Percentiles rank a stretch among this genome's conserved stretches.
Evolutionary conservation across 2,888 invertebrate genomes (phyloP).

Genomic region (Athalia rosae): DNA sequence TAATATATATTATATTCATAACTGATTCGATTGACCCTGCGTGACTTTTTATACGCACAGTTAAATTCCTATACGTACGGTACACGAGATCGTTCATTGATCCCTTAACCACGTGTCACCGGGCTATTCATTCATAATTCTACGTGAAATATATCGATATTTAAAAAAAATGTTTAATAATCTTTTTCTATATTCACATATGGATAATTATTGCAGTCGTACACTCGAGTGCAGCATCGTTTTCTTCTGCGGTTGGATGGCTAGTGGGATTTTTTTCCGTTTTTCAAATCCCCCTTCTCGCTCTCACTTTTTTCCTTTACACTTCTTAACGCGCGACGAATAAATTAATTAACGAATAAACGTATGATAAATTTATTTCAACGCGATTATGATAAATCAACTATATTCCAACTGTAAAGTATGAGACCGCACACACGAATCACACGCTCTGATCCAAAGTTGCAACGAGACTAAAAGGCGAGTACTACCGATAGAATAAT

Average conservation of each 20-base stretch:
- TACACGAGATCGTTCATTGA: constrained; percentile 44
- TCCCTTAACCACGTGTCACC: not conserved
- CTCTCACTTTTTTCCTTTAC: too few species aligned
- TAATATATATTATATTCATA: not conserved
- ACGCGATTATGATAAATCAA: not conserved
- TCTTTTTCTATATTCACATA: too few species aligned
- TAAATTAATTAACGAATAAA: too few species aligned
- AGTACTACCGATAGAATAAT: constrained; percentile 7
- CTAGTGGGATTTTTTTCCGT: too few species aligned
- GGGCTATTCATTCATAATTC: constrained; percentile 2
- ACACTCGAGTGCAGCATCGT: too few species aligned
- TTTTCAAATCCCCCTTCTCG: too few species aligned
- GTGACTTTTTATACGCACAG: not conserved
- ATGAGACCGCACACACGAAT: not conserved
- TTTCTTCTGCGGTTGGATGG: too few species aligned
- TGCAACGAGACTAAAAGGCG: constrained; percentile 5
- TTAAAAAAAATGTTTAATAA: too few species aligned
- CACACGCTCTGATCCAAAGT: constrained; percentile 9
- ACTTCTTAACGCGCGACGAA: too few species aligned
- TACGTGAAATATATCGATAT: not conserved
- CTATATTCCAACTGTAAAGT: not conserved
- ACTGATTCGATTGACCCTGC: constrained; percentile 9
- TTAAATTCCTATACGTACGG: not conserved
- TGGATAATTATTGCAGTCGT: too few species aligned
- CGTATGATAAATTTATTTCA: too few species aligned